phyloP scores from a whole-genome alignment of 2,797 vertebrate species.

The Onychomys arenicola region DNA sequence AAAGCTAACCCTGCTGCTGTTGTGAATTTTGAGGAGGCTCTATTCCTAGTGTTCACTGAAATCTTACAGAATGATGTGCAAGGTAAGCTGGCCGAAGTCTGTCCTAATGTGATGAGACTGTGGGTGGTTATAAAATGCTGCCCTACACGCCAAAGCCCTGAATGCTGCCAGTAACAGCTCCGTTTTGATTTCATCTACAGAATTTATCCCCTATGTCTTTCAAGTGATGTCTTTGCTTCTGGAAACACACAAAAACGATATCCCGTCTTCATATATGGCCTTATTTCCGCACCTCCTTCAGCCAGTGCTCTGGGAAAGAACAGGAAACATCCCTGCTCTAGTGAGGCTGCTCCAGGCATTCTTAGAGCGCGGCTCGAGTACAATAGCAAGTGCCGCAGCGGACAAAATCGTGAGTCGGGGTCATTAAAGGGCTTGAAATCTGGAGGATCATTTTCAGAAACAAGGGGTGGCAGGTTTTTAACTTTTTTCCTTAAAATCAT shows the following conservation, averaged over 20 bases:
- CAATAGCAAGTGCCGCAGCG: conserved; percentile 93
- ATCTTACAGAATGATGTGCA: conserved; percentile 98
- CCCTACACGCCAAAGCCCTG: not conserved
- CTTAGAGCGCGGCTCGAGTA: conserved; percentile 93
- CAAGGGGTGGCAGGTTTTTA: not conserved
- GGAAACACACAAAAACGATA: conserved; percentile 96
- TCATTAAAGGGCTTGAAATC: not conserved
- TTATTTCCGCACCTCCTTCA: conserved; percentile 98
- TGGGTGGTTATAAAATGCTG: not conserved
- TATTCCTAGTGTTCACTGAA: conserved; percentile 98
- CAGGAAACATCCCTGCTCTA: conserved; percentile 97
- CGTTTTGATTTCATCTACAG: conserved; percentile 85
- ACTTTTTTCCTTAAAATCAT: not conserved
- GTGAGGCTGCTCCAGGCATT: conserved; percentile 98
- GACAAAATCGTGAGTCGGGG: conserved; percentile 96
- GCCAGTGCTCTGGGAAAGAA: conserved; percentile 97
- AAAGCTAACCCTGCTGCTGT: conserved; percentile 95
- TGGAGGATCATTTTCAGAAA: not conserved
- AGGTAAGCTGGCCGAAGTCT: conserved; percentile 87
- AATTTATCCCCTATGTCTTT: conserved; percentile 99
- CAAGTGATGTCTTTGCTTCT: conserved; percentile 99
- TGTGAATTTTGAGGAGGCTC: conserved; percentile 96
- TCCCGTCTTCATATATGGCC: conserved; percentile 97
- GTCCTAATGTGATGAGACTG: not conserved
- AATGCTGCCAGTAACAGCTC: not conserved